Evolutionary conservation across 1,140 invertebrate species (phyloP).

Genomic region (Sinella curviseta): DNA sequence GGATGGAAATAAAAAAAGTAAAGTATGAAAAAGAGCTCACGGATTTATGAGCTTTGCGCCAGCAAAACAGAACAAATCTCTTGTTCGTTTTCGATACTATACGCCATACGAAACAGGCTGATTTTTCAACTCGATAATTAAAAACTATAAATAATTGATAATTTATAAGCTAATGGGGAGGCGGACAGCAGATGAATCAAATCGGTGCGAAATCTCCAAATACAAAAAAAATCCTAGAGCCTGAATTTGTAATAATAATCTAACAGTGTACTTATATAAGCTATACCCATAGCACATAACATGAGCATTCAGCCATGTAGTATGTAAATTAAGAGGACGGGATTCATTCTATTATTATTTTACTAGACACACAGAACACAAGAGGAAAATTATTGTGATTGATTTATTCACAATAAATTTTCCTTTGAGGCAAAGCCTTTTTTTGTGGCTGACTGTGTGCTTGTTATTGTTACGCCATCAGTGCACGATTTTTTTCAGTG

Average conservation of each 20-base stretch:
- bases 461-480: not conserved
- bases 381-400: conserved; percentile 23
- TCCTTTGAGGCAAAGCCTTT: conserved; percentile 6
- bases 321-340: conserved; percentile 23
- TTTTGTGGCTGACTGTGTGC: not conserved
- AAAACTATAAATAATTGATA: conserved; percentile 49
- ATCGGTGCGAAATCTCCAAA: conserved; percentile 44
- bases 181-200: conserved; percentile 31
- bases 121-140: conserved; percentile 45
- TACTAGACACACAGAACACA: not conserved
- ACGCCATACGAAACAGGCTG: conserved; percentile 34
- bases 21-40: not conserved
- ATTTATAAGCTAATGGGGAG: conserved; percentile 47
- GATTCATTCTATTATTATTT: not conserved
- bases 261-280: no score
- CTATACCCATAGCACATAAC: no score
- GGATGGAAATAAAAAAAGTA: not conserved
- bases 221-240: not conserved
- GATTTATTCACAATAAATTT: conserved; percentile 20
- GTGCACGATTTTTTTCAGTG: not conserved
- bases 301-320: not conserved
- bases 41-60: not conserved
- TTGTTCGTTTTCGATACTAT: not conserved
- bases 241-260: no score
- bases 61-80: not conserved